Evolutionary conservation across 1,140 invertebrate genomes (phyloP), one percentile per base, ranked within the genome.

Genomic region (Lycorma delicatula): DNA sequence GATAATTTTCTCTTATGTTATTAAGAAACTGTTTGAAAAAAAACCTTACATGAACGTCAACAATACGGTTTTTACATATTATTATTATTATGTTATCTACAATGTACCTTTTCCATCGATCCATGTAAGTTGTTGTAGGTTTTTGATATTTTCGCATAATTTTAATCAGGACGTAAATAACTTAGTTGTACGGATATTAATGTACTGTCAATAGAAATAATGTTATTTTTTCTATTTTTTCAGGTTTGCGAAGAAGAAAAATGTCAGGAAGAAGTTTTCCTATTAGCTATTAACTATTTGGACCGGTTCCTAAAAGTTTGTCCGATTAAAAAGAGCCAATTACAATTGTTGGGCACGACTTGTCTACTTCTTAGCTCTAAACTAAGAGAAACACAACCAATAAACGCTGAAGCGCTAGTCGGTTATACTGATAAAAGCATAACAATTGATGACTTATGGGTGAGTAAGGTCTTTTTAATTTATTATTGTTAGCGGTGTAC

Each of bases 381-480:
- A 76, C 75, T 97, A 18, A 81, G 89, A 49, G 89, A 95, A 71
- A 83, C 89, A 1, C 78, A 77, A 53, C 87, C 88, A 1, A 73
- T 97, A 3, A 80, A 85, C 7, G 86, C 88, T 0, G 84, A 93
- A 52, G 76, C 84, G 31, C 78, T 97, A 31, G 86, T 93, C 60
- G 87, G 86, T 72, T 96, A 94, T 74, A 96, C 93, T 7, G 93
- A 94, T 68, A 86, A 91, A 72, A 94, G 91, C 68, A 86, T 96
- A 71, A 85, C 82, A 36, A 74, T 85, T 56, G 75, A 85, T 51
- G 87, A 95, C 65, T 77, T 97, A 55, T 85, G 84, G 79, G 93
- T 96, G 78, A 86, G 86, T 86, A 23, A 56, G 56, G 5, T 1
- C 20, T 26, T 49, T 7, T 25, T 31, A 13, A 31, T 31, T 31